Percentiles rank a stretch among this genome's conserved stretches.
These are phyloP conservation scores for Tetrao urogallus DNA, from an alignment of 2,113 vertebrate species.

Conservation along the genomic window DNA sequence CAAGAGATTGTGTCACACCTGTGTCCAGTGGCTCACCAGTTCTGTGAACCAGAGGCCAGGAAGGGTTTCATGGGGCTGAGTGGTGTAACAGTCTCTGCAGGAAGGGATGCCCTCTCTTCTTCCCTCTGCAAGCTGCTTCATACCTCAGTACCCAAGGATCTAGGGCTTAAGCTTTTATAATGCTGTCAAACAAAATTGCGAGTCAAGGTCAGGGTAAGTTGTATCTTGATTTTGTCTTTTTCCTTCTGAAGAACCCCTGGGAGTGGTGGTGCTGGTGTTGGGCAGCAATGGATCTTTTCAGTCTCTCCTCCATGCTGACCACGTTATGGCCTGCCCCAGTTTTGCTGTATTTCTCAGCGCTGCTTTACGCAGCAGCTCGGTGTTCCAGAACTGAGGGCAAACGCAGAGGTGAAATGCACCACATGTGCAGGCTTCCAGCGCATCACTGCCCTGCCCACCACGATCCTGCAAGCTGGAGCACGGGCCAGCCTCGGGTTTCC, in stretches of 20 bases:
- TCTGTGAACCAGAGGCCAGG: neutral
- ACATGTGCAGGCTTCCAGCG: neutral
- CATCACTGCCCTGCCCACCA: rapidly evolving
- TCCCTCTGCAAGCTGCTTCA: neutral
- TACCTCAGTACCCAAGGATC: neutral
- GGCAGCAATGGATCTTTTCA: neutral
- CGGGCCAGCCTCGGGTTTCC: neutral
- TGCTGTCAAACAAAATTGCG: neutral
- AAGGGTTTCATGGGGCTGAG: neutral
- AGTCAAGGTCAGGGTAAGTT: neutral
- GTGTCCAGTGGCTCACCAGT: neutral
- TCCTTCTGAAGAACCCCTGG: neutral
- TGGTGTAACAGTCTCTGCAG: neutral
- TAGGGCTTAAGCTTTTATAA: neutral
- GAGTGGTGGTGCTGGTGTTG: neutral
- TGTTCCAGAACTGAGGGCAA: neutral
- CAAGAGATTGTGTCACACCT: neutral
- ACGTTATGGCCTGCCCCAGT: neutral
- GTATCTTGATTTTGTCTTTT: neutral
- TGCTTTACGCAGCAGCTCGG: neutral
- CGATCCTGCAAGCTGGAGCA: neutral
- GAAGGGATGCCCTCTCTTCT: neutral
- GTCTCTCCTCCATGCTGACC: neutral
- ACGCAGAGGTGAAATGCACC: neutral
- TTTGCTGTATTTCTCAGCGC: neutral